Percentiles rank a stretch among this genome's conserved stretches.
Conservation (phyloP, 2,888 invertebrate species). For the Ommatoiulus sabulosus region DNA sequence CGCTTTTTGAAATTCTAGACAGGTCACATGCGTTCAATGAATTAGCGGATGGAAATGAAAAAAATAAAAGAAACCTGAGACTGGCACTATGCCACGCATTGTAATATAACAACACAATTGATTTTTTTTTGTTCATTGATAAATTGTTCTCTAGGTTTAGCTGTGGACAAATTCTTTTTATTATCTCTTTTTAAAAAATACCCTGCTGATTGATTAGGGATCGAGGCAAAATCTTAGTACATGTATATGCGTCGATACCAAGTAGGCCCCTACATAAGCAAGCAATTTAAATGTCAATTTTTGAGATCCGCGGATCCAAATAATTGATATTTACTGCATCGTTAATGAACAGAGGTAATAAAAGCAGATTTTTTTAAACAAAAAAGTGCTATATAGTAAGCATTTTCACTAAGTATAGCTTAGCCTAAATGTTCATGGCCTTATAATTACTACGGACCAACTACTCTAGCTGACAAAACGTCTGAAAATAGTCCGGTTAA, state of each 20-base stretch:
- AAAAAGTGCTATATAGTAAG: too few species aligned
- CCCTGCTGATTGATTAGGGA: not conserved
- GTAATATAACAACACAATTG: not conserved
- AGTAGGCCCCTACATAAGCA: not conserved
- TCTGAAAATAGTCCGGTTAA: not conserved
- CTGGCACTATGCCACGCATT: not conserved
- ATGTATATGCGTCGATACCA: not conserved
- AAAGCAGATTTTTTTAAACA: too few species aligned
- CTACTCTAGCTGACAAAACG: not conserved
- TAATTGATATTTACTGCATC: too few species aligned
- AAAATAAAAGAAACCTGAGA: not conserved
- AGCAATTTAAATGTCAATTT: too few species aligned
- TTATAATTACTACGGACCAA: not conserved
- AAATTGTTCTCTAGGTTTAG: not conserved
- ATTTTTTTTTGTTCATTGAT: not conserved
- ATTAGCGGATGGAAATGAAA: not conserved
- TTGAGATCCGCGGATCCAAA: too few species aligned
- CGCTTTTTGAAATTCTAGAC: not conserved
- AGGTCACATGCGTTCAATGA: not conserved
- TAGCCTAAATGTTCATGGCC: too few species aligned
- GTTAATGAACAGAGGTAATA: too few species aligned
- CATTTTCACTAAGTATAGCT: too few species aligned
- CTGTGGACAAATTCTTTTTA: not conserved
- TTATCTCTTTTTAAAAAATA: not conserved
- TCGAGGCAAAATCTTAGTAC: not conserved